A percentile compares a stretch with the other conserved stretches of the same genome.
Evolutionary conservation across 2,888 invertebrate species (phyloP).

Genomic region (Campopleginae sp.): DNA sequence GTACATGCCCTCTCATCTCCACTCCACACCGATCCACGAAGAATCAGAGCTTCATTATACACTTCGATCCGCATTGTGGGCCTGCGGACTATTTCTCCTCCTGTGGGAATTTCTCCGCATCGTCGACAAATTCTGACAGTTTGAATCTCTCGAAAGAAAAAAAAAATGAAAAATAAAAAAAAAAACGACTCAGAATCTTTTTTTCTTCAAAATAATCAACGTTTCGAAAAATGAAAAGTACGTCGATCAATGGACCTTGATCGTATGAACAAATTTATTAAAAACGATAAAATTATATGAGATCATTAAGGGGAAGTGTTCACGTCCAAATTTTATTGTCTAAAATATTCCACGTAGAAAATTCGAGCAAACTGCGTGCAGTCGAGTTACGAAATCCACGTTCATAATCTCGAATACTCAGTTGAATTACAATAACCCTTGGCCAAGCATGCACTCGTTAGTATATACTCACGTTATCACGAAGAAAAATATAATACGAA

Average conservation of each 20-base stretch:
- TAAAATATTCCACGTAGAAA: slow-evolving; percentile 4
- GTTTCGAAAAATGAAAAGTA: background rate
- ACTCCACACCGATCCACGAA: too few relatives aligned
- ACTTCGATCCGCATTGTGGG: too few relatives aligned
- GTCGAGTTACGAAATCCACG: background rate
- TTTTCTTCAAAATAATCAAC: background rate
- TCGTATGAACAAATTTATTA: background rate
- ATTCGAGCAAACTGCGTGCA: background rate
- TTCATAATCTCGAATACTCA: slow-evolving; percentile 14
- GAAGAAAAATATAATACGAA: slow-evolving; percentile 32
- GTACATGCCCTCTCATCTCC: too few relatives aligned
- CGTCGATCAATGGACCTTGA: background rate
- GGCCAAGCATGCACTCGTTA: slow-evolving; percentile 15
- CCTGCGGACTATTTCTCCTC: too few relatives aligned
- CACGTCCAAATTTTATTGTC: background rate
- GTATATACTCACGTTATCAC: slow-evolving; percentile 31
- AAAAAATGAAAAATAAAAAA: background rate
- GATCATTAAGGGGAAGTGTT: background rate
- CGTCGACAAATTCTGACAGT: background rate
- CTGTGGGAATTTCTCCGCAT: too few relatives aligned
- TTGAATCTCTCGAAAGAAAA: background rate
- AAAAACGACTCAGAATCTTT: background rate
- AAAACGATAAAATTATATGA: background rate
- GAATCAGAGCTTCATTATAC: too few relatives aligned
- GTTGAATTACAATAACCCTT: slow-evolving; percentile 45